Evolutionary conservation across 1,140 invertebrate genomes (phyloP), one percentile per base, ranked within the genome.

Genomic region (Acarapis woodi): DNA sequence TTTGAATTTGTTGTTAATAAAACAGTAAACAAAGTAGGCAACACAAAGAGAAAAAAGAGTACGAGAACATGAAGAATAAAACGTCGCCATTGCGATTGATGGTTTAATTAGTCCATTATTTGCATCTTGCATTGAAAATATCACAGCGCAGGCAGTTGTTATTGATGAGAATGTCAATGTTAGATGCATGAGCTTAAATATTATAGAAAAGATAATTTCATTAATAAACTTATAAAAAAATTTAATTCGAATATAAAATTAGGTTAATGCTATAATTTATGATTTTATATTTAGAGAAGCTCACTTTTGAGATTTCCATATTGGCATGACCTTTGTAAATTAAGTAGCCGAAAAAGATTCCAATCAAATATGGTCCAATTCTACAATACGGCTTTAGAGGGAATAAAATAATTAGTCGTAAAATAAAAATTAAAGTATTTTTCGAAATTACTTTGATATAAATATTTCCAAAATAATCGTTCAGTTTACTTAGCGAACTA

Each of bases 11-110:
- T 79, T 78, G 20, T 72, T 78, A 16, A 74, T 71, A 49, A 79
- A 87, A 1, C 77, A 78, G 39, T 83, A 64, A 6, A 79, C 71
- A 43, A 83, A 69, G 79, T 79, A 88, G 0, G 71, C 64, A 12
- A 85, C 52, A 15, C 67, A 66, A 4, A 78, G 45, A 6, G 76
- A 73, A 75, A 77, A 87, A 12, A 71, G 63, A 32, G 71, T 73
- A 51, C 83, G 72, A 38, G 74, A 78, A 9, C 80, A 54, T 1
- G 76, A 70, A 45, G 70, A 73, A 53, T 83, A 85, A 2, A 71
- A 62, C 9, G 78, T 73, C 1, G 69, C 40, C 20, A 43, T 35
- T 2, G 28, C 28, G 10, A 36, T 28, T 3, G 35, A 22, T 2
- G 47, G 49, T n/a, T 46, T 14, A 18, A 32, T 35, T 16, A 23